Evolutionary conservation across 2,113 vertebrate genomes (phyloP), one percentile per base, ranked within the genome.

Genomic region (Eurypyga helias): DNA sequence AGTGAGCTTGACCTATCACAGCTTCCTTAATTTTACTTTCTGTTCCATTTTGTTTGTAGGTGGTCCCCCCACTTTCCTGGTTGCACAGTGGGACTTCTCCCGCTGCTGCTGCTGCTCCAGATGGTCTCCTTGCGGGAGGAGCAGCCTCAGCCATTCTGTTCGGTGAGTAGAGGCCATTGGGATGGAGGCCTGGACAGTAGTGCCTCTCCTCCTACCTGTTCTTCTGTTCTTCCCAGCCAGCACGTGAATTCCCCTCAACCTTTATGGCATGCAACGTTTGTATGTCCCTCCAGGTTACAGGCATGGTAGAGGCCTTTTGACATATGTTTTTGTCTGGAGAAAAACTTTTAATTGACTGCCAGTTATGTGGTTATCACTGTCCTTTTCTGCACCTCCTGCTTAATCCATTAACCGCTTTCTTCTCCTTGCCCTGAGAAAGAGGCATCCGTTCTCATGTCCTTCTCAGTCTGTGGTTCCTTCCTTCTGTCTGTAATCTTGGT

Each of bases 131-230:
- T 83, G 87, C 3, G 3, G 93, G 87, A 97, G 93, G 94, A 96
- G 96, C 94, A 96, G 66, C 92, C 92, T 90, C 89, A 79, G 81
- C 83, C 75, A 0, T 95, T 94, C 80, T 51, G 45, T 29, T 41
- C 12, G 97, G 97, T 98, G 96, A 98, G 97, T 97, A 96, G 95
- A 96, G 96, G 95, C 87, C 57, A 13, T 29, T 69, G 85, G 83
- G 66, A 55, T 69, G 86, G 94, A 93, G 60, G 67, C 73, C 52
- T 78, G 85, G 60, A 83, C 18, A 41, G 46, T 5, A 52, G 87
- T 64, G 75, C 92, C 72, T 93, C 88, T 93, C 45, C 61, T 94
- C 65, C 93, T 88, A 15, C 78, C 58, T 81, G 38, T 54, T 77
- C 75, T 71, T 87, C 84, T 61, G 34, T 75, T 90, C 72, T 95